Base-by-base conservation (phyloP, 2,888 invertebrate genomes). In the Eilema griseolum region DNA sequence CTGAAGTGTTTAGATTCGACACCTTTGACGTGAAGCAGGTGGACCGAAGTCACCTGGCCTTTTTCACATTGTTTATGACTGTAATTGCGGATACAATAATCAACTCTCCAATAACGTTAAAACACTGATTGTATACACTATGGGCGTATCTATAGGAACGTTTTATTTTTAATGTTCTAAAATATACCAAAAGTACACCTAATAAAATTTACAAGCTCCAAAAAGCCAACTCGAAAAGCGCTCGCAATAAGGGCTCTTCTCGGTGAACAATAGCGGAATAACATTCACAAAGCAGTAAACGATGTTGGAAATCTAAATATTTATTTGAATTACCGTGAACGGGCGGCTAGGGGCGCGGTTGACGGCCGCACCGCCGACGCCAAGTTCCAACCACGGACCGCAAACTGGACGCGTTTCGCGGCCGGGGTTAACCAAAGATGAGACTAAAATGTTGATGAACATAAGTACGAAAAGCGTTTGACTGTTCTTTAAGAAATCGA, bases 1-100 rank as follows among this genome's bases (percentile, higher is more conserved):
- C 90, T 92, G 88, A 88, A 89, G 92, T 90, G 91, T 93, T 94
- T 93, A 93, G 92, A 86, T 88, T 86, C 86, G 88, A 91, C 89
- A 90, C 88, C 89, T 88, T 80, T 83, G 86, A 87, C 86, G 73
- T 71, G 80, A 75, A 79, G 86, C 93, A 93, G 93, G 91, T 93
- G 93, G 76, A 80, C 62, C 37, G 71, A 28, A 56, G n/a, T 71
- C 88, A 88, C 86, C 88, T 86, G 88, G 80, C 70, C 70, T 70
- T 71, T 72, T 75, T 78, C 66, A 66, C 61, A 71, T 73, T 79
- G 71, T 79, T 75, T 79, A 71, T 66, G 73, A 70, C 69, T 71
- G 67, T 76, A 73, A 77, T 79, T 79, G 76, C 70, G 72, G 68
- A 74, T 75, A 61, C 73, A 66, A 69, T 75, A 70, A 77, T 77